Conservation (phyloP, 1,140 invertebrate species). For the Hylyphantes graminicola region DNA sequence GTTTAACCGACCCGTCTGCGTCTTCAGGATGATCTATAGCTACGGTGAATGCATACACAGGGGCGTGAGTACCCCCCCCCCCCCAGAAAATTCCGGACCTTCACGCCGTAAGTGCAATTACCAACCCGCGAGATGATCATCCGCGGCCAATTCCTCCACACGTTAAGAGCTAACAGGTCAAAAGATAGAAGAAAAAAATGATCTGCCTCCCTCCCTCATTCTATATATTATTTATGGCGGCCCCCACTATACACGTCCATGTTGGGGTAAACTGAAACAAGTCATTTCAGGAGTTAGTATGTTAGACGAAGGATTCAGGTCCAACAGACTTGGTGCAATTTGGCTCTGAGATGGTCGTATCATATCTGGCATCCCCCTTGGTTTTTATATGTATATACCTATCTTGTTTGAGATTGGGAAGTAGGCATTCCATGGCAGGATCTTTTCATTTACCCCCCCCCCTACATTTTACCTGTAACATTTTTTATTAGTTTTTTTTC, state of each 20-base stretch:
- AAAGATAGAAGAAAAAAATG: slow-evolving; percentile 1
- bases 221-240: no score
- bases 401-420: neutral
- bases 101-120: slow-evolving; percentile 39
- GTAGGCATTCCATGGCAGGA: neutral
- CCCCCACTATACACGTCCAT: no score
- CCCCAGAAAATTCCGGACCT: slow-evolving; percentile 1
- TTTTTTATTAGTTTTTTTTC: no score
- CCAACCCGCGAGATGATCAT: slow-evolving; percentile 24
- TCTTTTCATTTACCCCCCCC: slow-evolving; percentile 3
- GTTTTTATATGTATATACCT: neutral
- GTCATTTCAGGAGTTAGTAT: no score
- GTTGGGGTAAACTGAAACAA: no score
- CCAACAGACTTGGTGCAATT: no score
- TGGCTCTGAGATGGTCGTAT: no score
- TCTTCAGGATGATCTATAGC: slow-evolving; percentile 53
- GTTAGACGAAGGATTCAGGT: no score
- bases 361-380: no score
- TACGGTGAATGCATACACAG: slow-evolving; percentile 2
- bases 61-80: slow-evolving; percentile 30
- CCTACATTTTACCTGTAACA: neutral
- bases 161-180: slow-evolving; percentile 37
- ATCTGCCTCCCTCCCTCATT: no score
- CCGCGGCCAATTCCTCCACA: slow-evolving; percentile 36
- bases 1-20: slow-evolving; percentile 45